These are phyloP conservation scores for Saccopteryx leptura DNA, from an alignment of 2,113 vertebrate species.

Conservation along the genomic window DNA sequence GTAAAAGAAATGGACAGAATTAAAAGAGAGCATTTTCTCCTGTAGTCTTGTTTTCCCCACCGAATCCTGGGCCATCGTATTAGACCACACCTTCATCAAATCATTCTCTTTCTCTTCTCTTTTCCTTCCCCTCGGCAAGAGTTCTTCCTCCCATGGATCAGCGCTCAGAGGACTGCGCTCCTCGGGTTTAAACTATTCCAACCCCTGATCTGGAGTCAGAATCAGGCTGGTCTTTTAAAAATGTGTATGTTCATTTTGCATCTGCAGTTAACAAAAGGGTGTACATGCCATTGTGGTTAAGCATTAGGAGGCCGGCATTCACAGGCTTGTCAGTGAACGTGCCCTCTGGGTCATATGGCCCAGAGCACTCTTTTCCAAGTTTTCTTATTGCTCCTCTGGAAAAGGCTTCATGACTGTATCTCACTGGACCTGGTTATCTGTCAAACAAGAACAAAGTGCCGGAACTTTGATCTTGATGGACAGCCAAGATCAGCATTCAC, in stretches of 20 bases:
- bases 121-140: neutral
- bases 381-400: too few species aligned
- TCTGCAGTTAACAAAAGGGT: neutral
- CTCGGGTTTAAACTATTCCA: neutral
- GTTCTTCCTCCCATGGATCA: neutral
- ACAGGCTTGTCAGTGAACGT: accelerated
- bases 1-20: neutral
- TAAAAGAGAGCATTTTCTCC: neutral
- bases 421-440: neutral
- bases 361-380: neutral
- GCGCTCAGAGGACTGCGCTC: neutral
- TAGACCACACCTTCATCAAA: neutral
- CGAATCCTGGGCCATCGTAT: neutral
- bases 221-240: neutral
- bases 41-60: neutral
- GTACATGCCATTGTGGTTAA: accelerated
- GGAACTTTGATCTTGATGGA: neutral
- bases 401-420: neutral
- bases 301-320: neutral
- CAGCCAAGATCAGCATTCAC: too few species aligned
- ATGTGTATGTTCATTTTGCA: neutral
- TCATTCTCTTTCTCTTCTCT: neutral
- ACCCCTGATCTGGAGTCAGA: neutral
- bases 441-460: neutral
- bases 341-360: neutral